A percentile compares a stretch with the other conserved stretches of the same genome.
Conservation (phyloP, 2,797 vertebrate species). For the Liasis olivaceus region DNA sequence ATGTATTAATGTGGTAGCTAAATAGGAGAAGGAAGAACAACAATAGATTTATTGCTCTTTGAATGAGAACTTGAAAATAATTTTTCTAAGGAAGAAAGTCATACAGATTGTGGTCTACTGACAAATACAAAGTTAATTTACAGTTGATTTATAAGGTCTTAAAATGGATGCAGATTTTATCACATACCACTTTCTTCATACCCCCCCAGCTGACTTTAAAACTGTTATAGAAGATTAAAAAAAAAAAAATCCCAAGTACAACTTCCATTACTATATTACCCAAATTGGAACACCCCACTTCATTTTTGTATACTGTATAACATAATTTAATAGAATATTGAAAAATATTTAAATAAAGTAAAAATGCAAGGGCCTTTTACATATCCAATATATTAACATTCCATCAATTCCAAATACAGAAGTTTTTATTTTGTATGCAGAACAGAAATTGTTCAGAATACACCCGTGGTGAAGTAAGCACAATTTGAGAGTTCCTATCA, state of each 20-base stretch:
- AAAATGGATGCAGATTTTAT: neutral
- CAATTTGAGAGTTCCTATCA: neutral
- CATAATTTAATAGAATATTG: neutral
- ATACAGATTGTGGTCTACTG: slow-evolving; percentile 15
- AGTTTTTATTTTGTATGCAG: neutral
- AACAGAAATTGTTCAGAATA: neutral
- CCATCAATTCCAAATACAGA: neutral
- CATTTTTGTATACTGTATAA: neutral
- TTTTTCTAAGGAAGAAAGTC: slow-evolving; percentile 20
- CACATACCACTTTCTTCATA: neutral
- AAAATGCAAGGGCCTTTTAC: neutral
- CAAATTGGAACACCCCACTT: neutral
- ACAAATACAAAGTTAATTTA: slow-evolving; percentile 27
- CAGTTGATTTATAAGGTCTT: neutral
- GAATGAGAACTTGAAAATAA: slow-evolving; percentile 49
- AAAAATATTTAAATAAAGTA: neutral
- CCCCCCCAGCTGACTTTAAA: neutral
- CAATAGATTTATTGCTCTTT: slow-evolving; percentile 58
- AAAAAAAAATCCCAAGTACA: neutral
- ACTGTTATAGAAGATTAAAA: neutral
- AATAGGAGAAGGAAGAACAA: slow-evolving; percentile 14
- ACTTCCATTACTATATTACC: neutral
- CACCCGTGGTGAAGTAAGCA: neutral
- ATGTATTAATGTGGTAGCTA: slow-evolving; percentile 49
- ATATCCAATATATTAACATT: neutral